Evolutionary conservation across 1,140 invertebrate genomes (phyloP).

Genomic region (Euglossa dilemma): DNA sequence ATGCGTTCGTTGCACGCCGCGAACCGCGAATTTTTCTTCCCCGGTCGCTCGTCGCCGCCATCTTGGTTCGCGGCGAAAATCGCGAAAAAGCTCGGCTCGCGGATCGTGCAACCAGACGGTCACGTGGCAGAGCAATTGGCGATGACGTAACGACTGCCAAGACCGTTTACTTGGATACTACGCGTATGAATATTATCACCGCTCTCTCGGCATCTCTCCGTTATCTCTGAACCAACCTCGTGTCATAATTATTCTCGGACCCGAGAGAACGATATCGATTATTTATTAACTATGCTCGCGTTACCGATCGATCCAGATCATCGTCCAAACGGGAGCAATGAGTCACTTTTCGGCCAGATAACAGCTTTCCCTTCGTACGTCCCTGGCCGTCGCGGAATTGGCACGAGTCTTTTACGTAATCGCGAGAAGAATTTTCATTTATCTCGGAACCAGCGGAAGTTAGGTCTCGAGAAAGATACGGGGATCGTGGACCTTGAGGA

Average conservation of each 20-base stretch:
- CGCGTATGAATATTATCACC: background rate
- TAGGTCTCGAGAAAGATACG: background rate
- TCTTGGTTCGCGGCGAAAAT: too few species aligned
- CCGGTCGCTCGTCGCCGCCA: too few species aligned
- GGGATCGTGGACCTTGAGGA: background rate
- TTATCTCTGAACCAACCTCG: background rate
- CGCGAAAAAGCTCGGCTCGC: too few species aligned
- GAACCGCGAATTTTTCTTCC: background rate
- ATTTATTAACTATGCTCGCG: background rate
- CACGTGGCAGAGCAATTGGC: conserved; percentile 19
- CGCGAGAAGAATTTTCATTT: background rate
- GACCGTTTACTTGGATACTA: background rate
- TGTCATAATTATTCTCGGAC: conserved; percentile 5
- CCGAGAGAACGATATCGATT: background rate
- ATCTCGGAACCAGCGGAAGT: background rate
- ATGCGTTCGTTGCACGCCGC: background rate
- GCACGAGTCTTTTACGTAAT: background rate
- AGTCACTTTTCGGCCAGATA: background rate
- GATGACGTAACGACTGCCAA: conserved; percentile 28
- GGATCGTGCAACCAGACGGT: background rate
- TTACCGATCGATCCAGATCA: background rate
- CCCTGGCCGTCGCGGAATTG: background rate
- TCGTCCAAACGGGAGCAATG: too few species aligned
- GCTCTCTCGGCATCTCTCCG: background rate
- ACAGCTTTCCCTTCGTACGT: background rate